These are phyloP conservation scores for Zoanthus sansibaricus DNA, from an alignment of 92 coral and sea anemone species.

Conservation along the genomic window DNA sequence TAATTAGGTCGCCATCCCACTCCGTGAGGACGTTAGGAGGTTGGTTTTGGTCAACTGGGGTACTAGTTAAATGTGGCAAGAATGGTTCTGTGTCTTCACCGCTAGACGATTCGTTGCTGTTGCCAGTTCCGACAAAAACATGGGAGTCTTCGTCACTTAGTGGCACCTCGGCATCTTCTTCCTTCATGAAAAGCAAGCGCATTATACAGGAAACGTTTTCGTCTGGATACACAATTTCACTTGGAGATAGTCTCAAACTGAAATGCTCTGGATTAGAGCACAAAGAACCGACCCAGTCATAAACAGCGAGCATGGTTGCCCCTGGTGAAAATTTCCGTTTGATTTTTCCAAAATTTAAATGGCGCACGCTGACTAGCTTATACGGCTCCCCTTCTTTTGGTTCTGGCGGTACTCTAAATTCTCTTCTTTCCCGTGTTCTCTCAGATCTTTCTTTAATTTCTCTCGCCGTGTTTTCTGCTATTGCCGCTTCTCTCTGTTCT, in stretches of 20 bases:
- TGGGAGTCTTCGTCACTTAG: neutral
- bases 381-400: constrained; percentile 10
- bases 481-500: constrained; percentile 9
- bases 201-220: constrained; percentile 19
- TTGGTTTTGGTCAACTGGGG: neutral
- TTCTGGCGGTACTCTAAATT: constrained; percentile 7
- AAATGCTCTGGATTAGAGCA: constrained; percentile 53
- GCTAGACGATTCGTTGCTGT: neutral
- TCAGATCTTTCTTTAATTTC: neutral
- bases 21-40: constrained; percentile 4
- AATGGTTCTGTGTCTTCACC: neutral
- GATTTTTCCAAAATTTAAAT: constrained; percentile 44
- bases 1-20: neutral
- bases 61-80: neutral
- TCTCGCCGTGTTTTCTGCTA: neutral
- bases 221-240: constrained; percentile 1
- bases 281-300: constrained; percentile 63
- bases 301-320: constrained; percentile 42
- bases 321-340: constrained; percentile 30
- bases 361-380: constrained; percentile 25
- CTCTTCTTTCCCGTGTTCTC: constrained; percentile 11
- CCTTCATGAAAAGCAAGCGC: neutral
- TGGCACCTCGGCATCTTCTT: neutral
- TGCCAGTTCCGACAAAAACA: neutral
- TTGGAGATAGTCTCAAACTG: neutral